Base-by-base conservation (phyloP, 1,140 invertebrate genomes). In the Gryon sp. region DNA sequence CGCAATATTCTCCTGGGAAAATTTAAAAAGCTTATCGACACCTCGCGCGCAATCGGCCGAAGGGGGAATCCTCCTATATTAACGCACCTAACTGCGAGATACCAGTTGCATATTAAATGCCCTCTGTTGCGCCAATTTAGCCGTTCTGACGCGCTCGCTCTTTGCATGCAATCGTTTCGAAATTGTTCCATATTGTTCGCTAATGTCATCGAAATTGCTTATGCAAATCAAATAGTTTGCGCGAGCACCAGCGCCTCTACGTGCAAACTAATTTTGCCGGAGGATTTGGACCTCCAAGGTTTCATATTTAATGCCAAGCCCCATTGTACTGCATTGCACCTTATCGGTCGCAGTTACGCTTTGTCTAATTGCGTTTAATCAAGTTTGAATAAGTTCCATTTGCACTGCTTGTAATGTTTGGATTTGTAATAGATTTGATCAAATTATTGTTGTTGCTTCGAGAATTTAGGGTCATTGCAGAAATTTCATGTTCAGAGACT, bases 11-110 rank as follows among this genome's bases (percentile, higher is more conserved):
- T 73, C 66, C 38, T 20, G 68, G 62, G 62, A 34, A 73, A 78
- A 78, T 78, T 78, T 74, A 74, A 78, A 78, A 76, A 70, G 70
- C 68, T 79, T 79, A 79, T 79, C 72, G 72, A 70, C 59, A 72
- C 66, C 62, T 77, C 74, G 74, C 32, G 59, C 62, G 63, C 32
- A 53, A 69, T 69, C 74, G 66, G 43, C 45, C 60, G 22, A 53
- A n/a, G n/a, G 66, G 66, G 60, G 30, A 53, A 53, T n/a, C 43
- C 22, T 48, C 69, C 32, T 43, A 53, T 70, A 69, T 72, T 77
- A 78, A 72, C 62, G 52, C 75, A 43, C 66, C 53, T 46, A 68
- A 36, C 66, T 68, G 62, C 46, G 63, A 68, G 68, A 66, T 73
- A 72, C 62, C 75, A 53, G 68, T 73, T 45, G 75, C 68, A 68